These are phyloP conservation scores for Sebastes melanostomus DNA, from an alignment of 2,797 vertebrate genomes.

Conservation along the genomic window DNA sequence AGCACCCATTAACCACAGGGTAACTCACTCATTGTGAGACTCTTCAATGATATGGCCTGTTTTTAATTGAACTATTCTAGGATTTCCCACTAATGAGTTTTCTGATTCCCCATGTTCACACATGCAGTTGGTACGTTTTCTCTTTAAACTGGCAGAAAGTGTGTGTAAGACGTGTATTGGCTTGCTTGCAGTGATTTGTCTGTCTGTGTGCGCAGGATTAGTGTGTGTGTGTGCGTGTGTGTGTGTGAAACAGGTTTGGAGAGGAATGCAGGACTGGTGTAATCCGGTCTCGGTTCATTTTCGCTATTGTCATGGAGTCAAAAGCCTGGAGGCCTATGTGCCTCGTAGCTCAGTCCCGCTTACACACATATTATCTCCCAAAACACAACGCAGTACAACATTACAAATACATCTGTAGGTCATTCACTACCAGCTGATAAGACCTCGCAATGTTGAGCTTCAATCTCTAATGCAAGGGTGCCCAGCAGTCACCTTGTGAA, in stretches of 20 bases:
- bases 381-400: slow-evolving; percentile 2
- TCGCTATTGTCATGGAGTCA: slow-evolving; percentile 70
- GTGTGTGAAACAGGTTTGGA: slow-evolving; percentile 74
- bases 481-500: slow-evolving; percentile 31
- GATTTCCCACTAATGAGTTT: slow-evolving; percentile 14
- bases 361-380: slow-evolving; percentile 49
- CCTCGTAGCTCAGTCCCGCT: slow-evolving; percentile 42
- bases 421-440: neutral
- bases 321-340: slow-evolving; percentile 62
- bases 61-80: slow-evolving; percentile 5
- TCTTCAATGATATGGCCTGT: neutral
- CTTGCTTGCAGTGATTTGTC: slow-evolving; percentile 59
- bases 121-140: neutral
- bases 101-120: neutral
- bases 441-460: neutral
- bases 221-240: neutral
- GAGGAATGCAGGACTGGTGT: slow-evolving; percentile 77
- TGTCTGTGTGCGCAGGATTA: slow-evolving; percentile 59
- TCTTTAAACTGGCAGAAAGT: slow-evolving; percentile 2
- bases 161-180: slow-evolving; percentile 59
- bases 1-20: neutral
- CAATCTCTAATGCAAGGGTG: neutral
- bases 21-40: neutral
- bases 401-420: neutral
- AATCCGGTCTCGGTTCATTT: slow-evolving; percentile 77